Evolutionary conservation across 2,888 invertebrate species (phyloP).

Genomic region (Amphipyra tragopoginis): DNA sequence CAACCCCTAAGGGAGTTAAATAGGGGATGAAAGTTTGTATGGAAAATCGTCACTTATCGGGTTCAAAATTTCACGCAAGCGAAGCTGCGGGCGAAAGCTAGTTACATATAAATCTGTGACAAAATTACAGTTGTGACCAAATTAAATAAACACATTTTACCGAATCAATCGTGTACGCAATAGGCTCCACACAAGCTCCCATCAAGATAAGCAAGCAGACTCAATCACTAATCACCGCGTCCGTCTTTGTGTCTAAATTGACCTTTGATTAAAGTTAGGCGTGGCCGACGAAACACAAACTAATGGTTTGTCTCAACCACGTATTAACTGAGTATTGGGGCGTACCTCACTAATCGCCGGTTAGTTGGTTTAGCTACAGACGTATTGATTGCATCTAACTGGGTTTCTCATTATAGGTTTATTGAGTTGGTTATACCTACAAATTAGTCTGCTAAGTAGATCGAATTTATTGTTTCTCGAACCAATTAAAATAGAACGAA

Average conservation of each 20-base stretch:
- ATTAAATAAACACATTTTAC: too few relatives aligned
- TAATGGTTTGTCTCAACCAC: constrained; percentile 25
- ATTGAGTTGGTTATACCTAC: constrained; percentile 10
- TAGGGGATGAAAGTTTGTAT: too few relatives aligned
- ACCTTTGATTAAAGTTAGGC: constrained; percentile 38
- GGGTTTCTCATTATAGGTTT: constrained; percentile 10
- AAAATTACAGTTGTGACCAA: too few relatives aligned
- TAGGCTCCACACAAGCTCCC: too few relatives aligned
- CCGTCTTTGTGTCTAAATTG: constrained; percentile 9
- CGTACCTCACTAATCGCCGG: constrained; percentile 34
- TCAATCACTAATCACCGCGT: constrained; percentile 30
- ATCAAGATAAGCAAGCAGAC: not conserved
- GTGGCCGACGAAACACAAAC: constrained; percentile 22
- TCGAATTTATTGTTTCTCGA: not conserved
- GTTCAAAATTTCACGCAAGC: too few relatives aligned
- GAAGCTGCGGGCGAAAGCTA: too few relatives aligned
- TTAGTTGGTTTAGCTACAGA: constrained; percentile 12
- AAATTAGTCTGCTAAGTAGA: not conserved
- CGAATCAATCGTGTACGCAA: too few relatives aligned
- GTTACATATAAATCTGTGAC: too few relatives aligned
- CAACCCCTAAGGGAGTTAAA: too few relatives aligned
- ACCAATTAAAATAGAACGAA: too few relatives aligned
- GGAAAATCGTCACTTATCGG: too few relatives aligned
- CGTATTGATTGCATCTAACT: constrained; percentile 35
- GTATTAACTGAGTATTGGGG: constrained; percentile 32